Evolutionary conservation across 2,113 vertebrate genomes (phyloP).

Genomic region (Platysteira castanea): DNA sequence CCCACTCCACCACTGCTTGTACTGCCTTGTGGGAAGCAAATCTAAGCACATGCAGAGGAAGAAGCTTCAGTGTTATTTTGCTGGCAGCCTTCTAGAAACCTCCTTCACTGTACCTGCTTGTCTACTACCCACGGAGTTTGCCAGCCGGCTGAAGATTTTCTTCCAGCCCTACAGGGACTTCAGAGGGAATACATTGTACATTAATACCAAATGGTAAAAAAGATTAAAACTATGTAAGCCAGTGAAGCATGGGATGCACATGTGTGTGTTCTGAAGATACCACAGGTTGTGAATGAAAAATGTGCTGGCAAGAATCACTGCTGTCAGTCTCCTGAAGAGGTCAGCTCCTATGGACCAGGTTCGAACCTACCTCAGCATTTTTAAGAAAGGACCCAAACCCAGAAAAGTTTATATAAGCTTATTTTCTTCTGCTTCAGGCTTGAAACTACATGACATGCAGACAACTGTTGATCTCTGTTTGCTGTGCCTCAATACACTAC

Average conservation of each 20-base stretch:
- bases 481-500: background rate
- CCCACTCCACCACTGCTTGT: slow-evolving; percentile 50
- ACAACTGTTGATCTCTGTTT: background rate
- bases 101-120: background rate
- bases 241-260: background rate
- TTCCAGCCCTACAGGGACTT: background rate
- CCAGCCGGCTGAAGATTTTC: background rate
- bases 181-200: background rate
- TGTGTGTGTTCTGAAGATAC: background rate
- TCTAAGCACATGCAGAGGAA: slow-evolving; percentile 34
- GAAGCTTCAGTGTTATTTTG: background rate
- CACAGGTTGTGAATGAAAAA: background rate
- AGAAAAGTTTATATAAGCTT: background rate
- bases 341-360: accelerated
- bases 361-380: background rate
- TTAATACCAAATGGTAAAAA: background rate
- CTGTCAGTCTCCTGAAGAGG: background rate
- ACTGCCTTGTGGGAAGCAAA: slow-evolving; percentile 53
- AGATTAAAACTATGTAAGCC: background rate
- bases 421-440: background rate
- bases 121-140: background rate
- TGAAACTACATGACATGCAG: background rate
- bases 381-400: background rate
- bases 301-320: background rate
- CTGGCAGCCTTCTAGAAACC: slow-evolving; percentile 30